Evolutionary conservation across 2,113 vertebrate genomes (phyloP).

Genomic region (Monarcha castaneiventris): DNA sequence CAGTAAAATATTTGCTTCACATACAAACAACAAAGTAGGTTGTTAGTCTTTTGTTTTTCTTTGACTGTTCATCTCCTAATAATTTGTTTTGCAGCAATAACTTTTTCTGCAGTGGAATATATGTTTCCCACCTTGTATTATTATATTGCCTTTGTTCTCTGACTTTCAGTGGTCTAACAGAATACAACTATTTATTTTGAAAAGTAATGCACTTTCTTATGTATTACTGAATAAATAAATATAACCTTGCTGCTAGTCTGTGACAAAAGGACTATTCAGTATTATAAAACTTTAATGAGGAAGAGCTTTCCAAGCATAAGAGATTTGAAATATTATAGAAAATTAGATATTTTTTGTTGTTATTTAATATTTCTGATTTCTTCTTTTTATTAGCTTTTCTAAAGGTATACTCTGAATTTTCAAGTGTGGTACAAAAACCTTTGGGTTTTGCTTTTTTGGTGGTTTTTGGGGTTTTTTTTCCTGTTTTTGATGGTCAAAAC

Average conservation of each 20-base stretch:
- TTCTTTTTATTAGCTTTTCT: background rate
- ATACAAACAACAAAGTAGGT: background rate
- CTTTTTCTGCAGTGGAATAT: background rate
- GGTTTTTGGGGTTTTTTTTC: background rate
- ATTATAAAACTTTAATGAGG: background rate
- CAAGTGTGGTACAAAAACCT: background rate
- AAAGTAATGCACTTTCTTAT: background rate
- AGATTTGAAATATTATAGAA: background rate
- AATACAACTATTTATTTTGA: background rate
- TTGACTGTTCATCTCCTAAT: background rate
- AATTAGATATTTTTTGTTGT: background rate
- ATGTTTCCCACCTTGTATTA: background rate
- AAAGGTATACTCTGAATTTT: background rate
- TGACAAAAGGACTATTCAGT: background rate
- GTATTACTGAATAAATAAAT: background rate
- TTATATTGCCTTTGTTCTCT: background rate
- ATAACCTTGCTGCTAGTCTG: background rate
- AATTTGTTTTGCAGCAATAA: background rate
- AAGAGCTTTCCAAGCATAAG: background rate
- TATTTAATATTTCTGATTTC: background rate
- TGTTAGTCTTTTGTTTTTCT: background rate
- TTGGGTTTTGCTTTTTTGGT: background rate
- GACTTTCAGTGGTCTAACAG: background rate
- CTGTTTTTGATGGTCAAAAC: background rate
- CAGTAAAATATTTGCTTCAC: background rate